Base-by-base conservation (phyloP, 1,140 invertebrate genomes). In the Camponotus pennsylvanicus region DNA sequence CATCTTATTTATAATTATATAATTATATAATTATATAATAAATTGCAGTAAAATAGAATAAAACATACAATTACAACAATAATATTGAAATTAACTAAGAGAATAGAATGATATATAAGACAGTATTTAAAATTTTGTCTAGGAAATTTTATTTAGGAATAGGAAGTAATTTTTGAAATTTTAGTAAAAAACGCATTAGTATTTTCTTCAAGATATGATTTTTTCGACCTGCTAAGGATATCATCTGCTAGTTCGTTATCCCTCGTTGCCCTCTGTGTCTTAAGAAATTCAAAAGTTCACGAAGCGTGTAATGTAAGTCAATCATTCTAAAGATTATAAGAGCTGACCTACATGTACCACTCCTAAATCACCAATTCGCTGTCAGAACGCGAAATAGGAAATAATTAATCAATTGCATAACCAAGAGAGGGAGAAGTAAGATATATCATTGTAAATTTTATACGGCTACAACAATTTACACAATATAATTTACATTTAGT, bases 291-390 rank as follows among this genome's bases (percentile, higher is more conserved):
- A 70, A 88, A 92, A 79, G 86, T 92, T 92, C 75, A 90, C 73
- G 80, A 77, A 90, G 88, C 88, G 91, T 92, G 89, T 90, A 93
- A 93, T 92, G 57, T 77, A 86, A 92, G 89, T 69, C 87, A 91
- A 91, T 92, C 70, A 84, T 55, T 3, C 15, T 73, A 9, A 7
- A 63, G 49, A 63, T 40, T 79, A 66, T 52, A 57, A 37, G n/a
- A 80, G 73, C 18, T 70, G 88, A 77, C 89, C 77, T 85, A 88
- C 27, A 88, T 90, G 77, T 82, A 67, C 86, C 89, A 73, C 80
- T 90, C 86, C 88, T 64, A 59, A 88, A 88, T 90, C 55, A 64
- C 15, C 69, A 13, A 78, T 45, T 63, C 5, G 15, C 34, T 49
- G 42, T 4, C 75, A 34, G 15, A 37, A n/a, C 5, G 18, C 1